Base-by-base conservation (phyloP, 2,888 invertebrate species). In the Bembecia ichneumoniformis region DNA sequence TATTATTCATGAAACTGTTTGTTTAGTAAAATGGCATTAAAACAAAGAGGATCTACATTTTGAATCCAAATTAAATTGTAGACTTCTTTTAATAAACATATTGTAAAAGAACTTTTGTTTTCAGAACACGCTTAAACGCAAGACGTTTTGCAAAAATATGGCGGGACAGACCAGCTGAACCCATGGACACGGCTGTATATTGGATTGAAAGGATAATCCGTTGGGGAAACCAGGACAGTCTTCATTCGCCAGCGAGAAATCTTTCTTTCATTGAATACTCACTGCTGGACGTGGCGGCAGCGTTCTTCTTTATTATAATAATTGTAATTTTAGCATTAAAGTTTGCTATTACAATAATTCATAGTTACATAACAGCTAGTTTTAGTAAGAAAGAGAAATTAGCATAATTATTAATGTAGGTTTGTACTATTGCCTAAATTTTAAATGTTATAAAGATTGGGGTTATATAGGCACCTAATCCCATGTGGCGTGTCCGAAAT, bases 151-250 rank as follows among this genome's bases (percentile, higher is more conserved):
- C 90, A 0, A 72, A 76, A 53, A 80, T 89, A 34, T 90, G 89
- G 79, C 77, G 75, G 15, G 86, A 89, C 62, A 77, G 90, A 2
- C 79, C 81, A 49, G 71, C 75, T 11, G 67, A 82, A 4, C 90
- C 90, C 0, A 54, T 90, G 20, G 87, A 89, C 49, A 88, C 87
- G 0, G 90, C 90, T 0, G 74, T 90, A 1, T 91, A 88, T 77
- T 89, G 89, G 82, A 81, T 88, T 34, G 90, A 90, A 54, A 75
- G 90, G 51, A 82, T 89, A 17, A 68, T 89, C 35, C 67, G 84
- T 15, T 87, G 86, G 83, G 83, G 87, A 0, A 59, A 66, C 47
- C 55, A 58, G 1, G 74, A 79, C 13, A 73, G 69, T 1, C 64
- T 84, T 0, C 71, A 80, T 56, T 71, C 82, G 0, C 47, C 62